Percentiles rank a stretch among this genome's conserved stretches.
phyloP scores from a whole-genome alignment of 1,140 invertebrate species.

The Sitobion miscanthi region DNA sequence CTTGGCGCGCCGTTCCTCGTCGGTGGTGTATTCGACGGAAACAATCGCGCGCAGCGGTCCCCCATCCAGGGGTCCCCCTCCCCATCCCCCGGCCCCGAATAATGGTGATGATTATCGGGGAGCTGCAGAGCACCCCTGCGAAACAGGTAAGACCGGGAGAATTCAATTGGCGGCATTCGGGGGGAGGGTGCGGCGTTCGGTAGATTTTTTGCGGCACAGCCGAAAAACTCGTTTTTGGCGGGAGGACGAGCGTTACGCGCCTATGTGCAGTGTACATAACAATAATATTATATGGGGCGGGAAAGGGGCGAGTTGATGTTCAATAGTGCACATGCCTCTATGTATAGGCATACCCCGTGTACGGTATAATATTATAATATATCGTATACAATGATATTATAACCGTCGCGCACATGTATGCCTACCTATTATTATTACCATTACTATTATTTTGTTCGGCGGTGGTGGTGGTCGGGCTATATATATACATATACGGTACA shows the following conservation, averaged over 20 bases:
- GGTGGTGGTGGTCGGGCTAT: too few species aligned
- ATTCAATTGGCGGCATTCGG: background rate
- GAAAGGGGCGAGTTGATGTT: background rate
- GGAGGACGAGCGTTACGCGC: background rate
- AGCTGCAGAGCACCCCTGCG: background rate
- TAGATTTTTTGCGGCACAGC: background rate
- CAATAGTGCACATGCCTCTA: constrained; percentile 40
- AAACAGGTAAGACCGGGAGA: constrained; percentile 54
- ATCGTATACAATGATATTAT: background rate
- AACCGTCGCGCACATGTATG: background rate
- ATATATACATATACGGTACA: background rate
- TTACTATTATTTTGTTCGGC: background rate
- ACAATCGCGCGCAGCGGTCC: background rate
- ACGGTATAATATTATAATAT: background rate
- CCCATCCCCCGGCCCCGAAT: background rate
- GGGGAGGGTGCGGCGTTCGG: background rate
- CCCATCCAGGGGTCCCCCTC: background rate
- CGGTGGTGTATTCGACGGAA: background rate
- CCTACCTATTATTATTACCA: background rate
- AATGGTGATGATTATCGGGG: background rate
- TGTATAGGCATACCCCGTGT: background rate
- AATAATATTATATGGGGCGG: background rate
- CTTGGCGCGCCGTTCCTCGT: too few species aligned
- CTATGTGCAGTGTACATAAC: background rate
- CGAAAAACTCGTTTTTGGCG: constrained; percentile 41